Conservation (phyloP, 1,140 invertebrate species). For the Drosophila rhopaloa region DNA sequence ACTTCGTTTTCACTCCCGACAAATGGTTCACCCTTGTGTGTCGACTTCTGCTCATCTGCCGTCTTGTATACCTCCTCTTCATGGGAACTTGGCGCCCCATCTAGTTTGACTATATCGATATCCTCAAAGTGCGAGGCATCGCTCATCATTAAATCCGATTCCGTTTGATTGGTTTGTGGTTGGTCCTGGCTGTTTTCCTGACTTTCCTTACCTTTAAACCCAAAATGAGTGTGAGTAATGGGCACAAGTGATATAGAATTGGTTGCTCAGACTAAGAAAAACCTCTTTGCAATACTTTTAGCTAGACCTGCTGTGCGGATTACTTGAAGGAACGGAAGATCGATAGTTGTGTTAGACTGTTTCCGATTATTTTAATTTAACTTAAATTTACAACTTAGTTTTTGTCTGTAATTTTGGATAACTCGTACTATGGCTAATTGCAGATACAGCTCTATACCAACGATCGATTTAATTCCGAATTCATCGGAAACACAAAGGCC, state of each 20-base stretch:
- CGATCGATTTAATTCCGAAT: not conserved
- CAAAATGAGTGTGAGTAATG: slow-evolving; percentile 10
- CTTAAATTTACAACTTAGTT: too few species aligned
- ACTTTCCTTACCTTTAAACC: slow-evolving; percentile 13
- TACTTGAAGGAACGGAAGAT: too few species aligned
- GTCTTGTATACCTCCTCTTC: slow-evolving; percentile 65
- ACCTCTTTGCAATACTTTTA: not conserved
- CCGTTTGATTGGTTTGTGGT: not conserved
- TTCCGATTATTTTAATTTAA: not conserved
- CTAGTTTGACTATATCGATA: slow-evolving; percentile 80
- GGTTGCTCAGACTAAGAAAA: slow-evolving; percentile 9
- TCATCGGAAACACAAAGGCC: not conserved
- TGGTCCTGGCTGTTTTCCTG: not conserved
- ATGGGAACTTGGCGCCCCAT: slow-evolving; percentile 42
- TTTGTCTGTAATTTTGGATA: too few species aligned
- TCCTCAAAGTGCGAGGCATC: slow-evolving; percentile 66
- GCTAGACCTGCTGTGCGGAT: not conserved
- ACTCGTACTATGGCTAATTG: too few species aligned
- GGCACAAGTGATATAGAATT: not conserved
- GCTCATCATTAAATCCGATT: slow-evolving; percentile 70
- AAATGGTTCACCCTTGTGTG: not conserved
- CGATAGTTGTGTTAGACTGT: not conserved
- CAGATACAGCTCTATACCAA: not conserved
- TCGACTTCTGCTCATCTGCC: slow-evolving; percentile 7
- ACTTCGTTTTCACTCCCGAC: slow-evolving; percentile 64